These are phyloP conservation scores for Chamaedrilus cognettii DNA, from an alignment of 2,888 invertebrate genomes.

Conservation along the genomic window DNA sequence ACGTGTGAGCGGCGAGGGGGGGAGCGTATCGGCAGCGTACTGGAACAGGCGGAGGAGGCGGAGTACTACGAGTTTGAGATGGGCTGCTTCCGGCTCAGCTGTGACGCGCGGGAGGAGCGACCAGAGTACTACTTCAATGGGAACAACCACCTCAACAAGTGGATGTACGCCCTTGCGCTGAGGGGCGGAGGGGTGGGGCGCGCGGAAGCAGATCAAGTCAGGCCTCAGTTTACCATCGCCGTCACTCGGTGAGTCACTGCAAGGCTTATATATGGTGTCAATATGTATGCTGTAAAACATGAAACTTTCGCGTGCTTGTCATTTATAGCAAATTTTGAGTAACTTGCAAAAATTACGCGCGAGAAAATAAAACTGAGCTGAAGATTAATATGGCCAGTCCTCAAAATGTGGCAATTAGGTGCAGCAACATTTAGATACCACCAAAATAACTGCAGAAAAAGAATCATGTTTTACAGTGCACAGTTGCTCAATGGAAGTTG, in stretches of 20 bases:
- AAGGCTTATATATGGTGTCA: too few relatives aligned
- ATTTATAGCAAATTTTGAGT: too few relatives aligned
- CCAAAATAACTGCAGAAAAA: too few relatives aligned
- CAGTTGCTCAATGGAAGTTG: too few relatives aligned
- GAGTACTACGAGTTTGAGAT: conserved; percentile 36
- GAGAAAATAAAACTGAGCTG: too few relatives aligned
- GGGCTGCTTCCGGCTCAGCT: conserved; percentile 33
- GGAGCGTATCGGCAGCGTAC: conserved; percentile 34
- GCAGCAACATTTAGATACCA: too few relatives aligned
- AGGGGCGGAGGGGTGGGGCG: not conserved
- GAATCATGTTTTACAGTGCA: too few relatives aligned
- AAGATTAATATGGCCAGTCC: too few relatives aligned
- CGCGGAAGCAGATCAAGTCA: conserved; percentile 6
- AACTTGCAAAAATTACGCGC: too few relatives aligned
- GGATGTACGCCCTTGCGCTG: conserved; percentile 23
- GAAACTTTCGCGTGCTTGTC: too few relatives aligned
- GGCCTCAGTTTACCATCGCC: conserved; percentile 32
- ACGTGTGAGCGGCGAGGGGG: conserved; percentile 32
- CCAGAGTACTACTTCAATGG: conserved; percentile 34
- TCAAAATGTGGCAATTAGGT: too few relatives aligned
- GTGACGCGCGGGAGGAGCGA: conserved; percentile 16
- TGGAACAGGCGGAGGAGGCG: conserved; percentile 38
- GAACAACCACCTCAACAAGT: conserved; percentile 37
- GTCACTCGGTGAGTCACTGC: conserved; percentile 17
- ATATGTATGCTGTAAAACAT: too few relatives aligned